Evolutionary conservation across 2,888 invertebrate species (phyloP).

Genomic region (Thera obeliscata): DNA sequence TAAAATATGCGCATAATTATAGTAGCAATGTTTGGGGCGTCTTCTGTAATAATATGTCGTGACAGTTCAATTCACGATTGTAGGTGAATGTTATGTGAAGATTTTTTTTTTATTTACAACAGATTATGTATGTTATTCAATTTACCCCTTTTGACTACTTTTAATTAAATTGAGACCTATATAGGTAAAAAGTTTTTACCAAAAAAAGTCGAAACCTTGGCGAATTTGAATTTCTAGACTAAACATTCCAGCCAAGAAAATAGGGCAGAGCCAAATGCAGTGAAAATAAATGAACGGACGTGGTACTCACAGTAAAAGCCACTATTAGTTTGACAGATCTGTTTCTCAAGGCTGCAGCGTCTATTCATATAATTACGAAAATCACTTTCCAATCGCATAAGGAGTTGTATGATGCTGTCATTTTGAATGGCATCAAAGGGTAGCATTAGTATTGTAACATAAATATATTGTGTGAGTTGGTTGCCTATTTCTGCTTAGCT

Average conservation of each 20-base stretch:
- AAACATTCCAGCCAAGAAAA: conserved; percentile 18
- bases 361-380: conserved; percentile 25
- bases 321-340: conserved; percentile 25
- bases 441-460: not conserved
- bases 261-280: not conserved
- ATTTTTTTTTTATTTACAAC: not conserved
- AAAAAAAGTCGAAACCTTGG: not conserved
- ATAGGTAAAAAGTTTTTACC: no score
- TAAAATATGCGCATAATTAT: conserved; percentile 48
- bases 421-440: conserved; percentile 31
- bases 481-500: no score
- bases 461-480: no score
- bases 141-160: not conserved
- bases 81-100: not conserved
- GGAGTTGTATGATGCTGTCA: conserved; percentile 22
- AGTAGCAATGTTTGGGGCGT: conserved; percentile 35
- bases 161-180: no score
- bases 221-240: not conserved
- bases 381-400: conserved; percentile 39
- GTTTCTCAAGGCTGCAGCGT: conserved; percentile 34
- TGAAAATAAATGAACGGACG: conserved; percentile 18
- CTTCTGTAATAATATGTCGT: conserved; percentile 14
- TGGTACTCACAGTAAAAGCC: conserved; percentile 10
- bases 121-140: no score
- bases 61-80: conserved; percentile 1